Base-by-base conservation (phyloP, 2,113 vertebrate species). In the Protobothrops flavoviridis region DNA sequence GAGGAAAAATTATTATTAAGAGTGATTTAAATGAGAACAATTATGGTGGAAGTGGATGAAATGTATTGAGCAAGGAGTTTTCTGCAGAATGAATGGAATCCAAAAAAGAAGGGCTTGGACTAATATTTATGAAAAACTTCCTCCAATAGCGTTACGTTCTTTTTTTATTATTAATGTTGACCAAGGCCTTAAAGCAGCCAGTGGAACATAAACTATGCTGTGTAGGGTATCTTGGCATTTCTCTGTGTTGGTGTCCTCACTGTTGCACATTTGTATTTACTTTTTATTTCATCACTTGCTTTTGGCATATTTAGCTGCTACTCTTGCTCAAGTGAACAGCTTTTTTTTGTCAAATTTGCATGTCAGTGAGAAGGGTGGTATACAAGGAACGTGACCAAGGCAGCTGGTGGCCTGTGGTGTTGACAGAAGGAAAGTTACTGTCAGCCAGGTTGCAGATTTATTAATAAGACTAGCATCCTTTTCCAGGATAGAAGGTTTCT, bases 401-500 rank as follows among this genome's bases (percentile, higher is more conserved):
- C 43, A 64, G 29, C 48, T 95, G 91, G 56, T 91, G 59, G 55
- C 8, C 86, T 45, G n/a, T 95, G 50, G 29, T 90, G 90, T 5
- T 90, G 91, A 92, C 64, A 91, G 87, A 6, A 57, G 64, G 17
- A 87, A 92, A 89, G 59, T 45, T 74, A 94, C n/a, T 21, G 21
- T 59, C 94, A 92, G 91, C 81, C 23, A 26, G 90, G 59, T 59
- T 88, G 48, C 3, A 93, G 56, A 92, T 93, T 33, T 94, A 0
- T 88, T 88, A 94, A n/a, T 33, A 0, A 64, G 90, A 2, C 85
- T 2, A 0, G 2, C 92, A 86, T 92, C 64, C 50, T 93, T 53
- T 24, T 94, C 15, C 7, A 93, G 95, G 91, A 87, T 85, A 93
- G 88, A 95, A 88, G 50, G 52, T 89, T 97, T 96, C 85, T 94